Evolutionary conservation across 2,888 invertebrate genomes (phyloP).

Genomic region (Agrilus mali): DNA sequence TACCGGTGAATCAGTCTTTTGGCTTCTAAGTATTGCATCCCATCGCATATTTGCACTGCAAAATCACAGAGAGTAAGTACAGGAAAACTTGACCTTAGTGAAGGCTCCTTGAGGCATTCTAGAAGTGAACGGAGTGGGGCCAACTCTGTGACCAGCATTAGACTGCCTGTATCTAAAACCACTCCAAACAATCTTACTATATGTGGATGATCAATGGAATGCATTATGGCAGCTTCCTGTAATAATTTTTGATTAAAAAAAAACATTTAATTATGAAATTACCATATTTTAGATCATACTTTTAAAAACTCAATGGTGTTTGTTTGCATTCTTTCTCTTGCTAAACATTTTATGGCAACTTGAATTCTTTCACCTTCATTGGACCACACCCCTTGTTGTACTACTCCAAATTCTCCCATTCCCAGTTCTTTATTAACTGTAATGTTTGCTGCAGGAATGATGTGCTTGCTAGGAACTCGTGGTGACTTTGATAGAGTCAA

Average conservation of each 20-base stretch:
- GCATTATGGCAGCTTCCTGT: constrained; percentile 92
- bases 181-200: constrained; percentile 97
- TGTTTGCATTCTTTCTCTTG: constrained; percentile 88
- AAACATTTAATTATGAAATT: no score
- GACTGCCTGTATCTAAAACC: constrained; percentile 74
- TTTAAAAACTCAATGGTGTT: constrained; percentile 95
- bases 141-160: constrained; percentile 68
- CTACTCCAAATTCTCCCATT: constrained; percentile 94
- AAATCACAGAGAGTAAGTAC: constrained; percentile 89
- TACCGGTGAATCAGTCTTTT: constrained; percentile 93
- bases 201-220: constrained; percentile 91
- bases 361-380: constrained; percentile 80
- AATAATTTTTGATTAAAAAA: no score
- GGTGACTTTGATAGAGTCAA: constrained; percentile 33
- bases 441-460: constrained; percentile 72
- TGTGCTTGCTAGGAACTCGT: constrained; percentile 72
- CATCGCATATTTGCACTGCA: constrained; percentile 90
- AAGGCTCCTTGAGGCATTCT: constrained; percentile 91
- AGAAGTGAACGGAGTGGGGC: constrained; percentile 89
- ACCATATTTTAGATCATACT: constrained; percentile 6
- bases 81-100: constrained; percentile 80
- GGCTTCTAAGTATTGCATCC: constrained; percentile 94
- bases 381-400: constrained; percentile 96
- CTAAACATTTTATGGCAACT: constrained; percentile 93
- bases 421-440: constrained; percentile 90